Conservation (phyloP, 2,113 vertebrate genomes). For the Glaucomys volans region DNA sequence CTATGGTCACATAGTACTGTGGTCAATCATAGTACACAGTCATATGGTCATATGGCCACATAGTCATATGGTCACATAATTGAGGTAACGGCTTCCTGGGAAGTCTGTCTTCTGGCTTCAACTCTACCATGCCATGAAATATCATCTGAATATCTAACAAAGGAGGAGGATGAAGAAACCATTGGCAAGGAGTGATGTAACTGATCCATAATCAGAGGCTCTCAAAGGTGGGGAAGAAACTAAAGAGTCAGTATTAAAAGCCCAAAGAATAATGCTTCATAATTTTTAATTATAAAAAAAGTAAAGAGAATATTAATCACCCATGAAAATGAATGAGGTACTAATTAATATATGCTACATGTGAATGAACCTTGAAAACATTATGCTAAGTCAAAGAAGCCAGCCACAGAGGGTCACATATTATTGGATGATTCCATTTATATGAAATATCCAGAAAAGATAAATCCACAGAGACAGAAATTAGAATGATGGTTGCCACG, state of each 20-base stretch:
- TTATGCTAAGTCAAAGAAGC: background rate
- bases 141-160: background rate
- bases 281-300: background rate
- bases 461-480: background rate
- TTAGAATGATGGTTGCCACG: background rate
- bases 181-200: background rate
- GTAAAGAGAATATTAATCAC: background rate
- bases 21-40: no score
- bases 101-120: background rate
- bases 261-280: background rate
- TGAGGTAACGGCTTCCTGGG: background rate
- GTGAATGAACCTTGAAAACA: background rate
- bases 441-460: background rate
- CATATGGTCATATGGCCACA: no score
- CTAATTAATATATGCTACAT: background rate
- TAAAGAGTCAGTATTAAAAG: background rate
- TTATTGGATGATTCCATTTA: background rate
- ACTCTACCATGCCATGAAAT: background rate
- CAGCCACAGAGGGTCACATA: background rate
- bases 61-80: accelerated
- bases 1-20: accelerated
- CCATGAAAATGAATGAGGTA: background rate
- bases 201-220: background rate
- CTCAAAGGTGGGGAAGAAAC: background rate
- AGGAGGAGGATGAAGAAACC: background rate